phyloP scores from a whole-genome alignment of 2,113 vertebrate species.

The Anhinga rufa region DNA sequence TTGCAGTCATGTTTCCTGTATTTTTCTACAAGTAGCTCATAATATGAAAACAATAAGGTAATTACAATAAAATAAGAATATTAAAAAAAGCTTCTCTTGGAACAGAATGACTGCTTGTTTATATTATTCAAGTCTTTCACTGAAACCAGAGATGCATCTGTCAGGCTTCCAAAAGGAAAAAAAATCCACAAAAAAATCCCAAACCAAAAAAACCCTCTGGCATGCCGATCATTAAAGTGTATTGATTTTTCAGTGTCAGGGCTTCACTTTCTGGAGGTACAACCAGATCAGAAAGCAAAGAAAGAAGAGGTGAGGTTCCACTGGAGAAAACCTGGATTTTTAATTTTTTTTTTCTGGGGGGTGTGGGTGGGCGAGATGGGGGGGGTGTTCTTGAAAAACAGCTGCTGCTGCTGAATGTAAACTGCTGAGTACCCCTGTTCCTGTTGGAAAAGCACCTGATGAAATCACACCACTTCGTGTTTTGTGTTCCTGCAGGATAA shows the following conservation, averaged over 20 bases:
- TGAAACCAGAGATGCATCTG: slow-evolving; percentile 66
- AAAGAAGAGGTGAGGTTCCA: neutral
- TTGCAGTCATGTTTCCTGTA: slow-evolving; percentile 72
- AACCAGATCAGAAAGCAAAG: neutral
- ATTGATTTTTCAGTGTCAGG: slow-evolving; percentile 4
- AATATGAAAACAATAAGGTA: slow-evolving; percentile 74
- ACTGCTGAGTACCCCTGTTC: neutral
- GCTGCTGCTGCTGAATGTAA: neutral
- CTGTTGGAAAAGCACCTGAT: neutral
- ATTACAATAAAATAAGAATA: slow-evolving; percentile 68
- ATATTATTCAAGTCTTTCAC: slow-evolving; percentile 48
- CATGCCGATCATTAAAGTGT: neutral
- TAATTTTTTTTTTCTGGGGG: neutral
- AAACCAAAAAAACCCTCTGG: neutral
- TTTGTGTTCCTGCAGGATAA: neutral
- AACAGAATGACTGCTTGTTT: slow-evolving; percentile 57
- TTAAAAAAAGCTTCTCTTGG: slow-evolving; percentile 51
- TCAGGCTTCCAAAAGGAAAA: slow-evolving; percentile 13
- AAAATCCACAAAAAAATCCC: neutral
- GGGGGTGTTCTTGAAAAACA: neutral
- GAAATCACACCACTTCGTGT: neutral
- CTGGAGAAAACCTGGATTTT: neutral
- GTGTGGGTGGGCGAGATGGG: neutral
- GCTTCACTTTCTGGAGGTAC: slow-evolving; percentile 24
- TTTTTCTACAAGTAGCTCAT: slow-evolving; percentile 75